phyloP scores from a whole-genome alignment of 2,797 vertebrate species.

The Hemitrygon akajei region DNA sequence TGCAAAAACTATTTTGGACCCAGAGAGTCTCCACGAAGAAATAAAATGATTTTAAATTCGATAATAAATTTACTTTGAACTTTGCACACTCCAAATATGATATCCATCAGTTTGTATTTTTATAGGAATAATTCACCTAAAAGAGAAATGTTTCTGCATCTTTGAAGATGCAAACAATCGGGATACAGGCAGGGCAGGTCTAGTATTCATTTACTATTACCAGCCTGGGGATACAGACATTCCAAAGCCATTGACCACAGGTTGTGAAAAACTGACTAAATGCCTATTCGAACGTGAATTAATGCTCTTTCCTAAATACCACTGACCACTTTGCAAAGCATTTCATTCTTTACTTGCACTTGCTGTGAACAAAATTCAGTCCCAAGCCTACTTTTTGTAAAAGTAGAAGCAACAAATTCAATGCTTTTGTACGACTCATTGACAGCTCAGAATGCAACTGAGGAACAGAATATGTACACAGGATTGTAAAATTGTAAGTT shows the following conservation, averaged over 20 bases:
- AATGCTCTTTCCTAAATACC: too few species aligned
- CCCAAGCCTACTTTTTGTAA: neutral
- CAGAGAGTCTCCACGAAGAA: too few species aligned
- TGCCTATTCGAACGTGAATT: too few species aligned
- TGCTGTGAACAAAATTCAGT: neutral
- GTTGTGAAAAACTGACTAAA: neutral
- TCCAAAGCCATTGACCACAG: neutral
- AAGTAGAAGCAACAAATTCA: neutral
- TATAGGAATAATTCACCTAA: neutral
- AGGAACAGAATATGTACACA: neutral
- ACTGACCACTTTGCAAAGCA: neutral
- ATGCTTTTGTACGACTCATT: neutral
- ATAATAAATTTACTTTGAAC: too few species aligned
- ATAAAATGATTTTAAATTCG: too few species aligned
- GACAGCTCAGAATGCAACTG: neutral
- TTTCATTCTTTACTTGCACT: neutral
- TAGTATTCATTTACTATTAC: neutral
- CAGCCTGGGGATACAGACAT: neutral
- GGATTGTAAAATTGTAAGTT: neutral
- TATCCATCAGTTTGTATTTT: neutral
- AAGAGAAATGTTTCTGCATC: neutral
- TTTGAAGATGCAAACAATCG: neutral
- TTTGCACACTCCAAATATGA: neutral
- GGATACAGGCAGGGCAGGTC: neutral
- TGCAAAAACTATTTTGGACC: too few species aligned